These are phyloP conservation scores for Carassius auratus DNA, from an alignment of 2,113 vertebrate species.

Conservation along the genomic window DNA sequence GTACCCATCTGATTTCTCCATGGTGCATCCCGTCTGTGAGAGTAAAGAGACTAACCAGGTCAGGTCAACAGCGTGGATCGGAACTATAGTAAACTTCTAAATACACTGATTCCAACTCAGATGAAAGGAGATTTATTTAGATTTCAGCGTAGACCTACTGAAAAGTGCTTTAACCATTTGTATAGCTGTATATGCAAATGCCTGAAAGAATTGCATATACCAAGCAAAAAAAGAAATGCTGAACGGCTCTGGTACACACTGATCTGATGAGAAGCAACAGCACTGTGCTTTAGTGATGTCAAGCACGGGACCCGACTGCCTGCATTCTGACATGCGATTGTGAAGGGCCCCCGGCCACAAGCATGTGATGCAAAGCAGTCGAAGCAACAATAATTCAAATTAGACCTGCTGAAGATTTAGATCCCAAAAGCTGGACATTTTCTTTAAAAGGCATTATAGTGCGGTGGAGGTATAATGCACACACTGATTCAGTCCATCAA, in stretches of 20 bases:
- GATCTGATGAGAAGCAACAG: slow-evolving; percentile 25
- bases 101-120: background rate
- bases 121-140: background rate
- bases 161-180: background rate
- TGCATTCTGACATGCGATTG: slow-evolving; percentile 62
- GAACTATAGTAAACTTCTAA: background rate
- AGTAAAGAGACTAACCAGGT: slow-evolving; percentile 83
- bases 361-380: slow-evolving; percentile 42
- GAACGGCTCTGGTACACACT: slow-evolving; percentile 8
- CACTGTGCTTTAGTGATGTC: slow-evolving; percentile 66
- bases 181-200: background rate
- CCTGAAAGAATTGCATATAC: background rate
- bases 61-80: slow-evolving; percentile 38
- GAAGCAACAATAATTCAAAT: slow-evolving; percentile 25
- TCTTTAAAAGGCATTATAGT: background rate
- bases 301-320: slow-evolving; percentile 38
- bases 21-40: slow-evolving; percentile 89
- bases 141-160: background rate
- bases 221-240: slow-evolving; percentile 13
- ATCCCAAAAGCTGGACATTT: background rate
- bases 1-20: slow-evolving; percentile 90
- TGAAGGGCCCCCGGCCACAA: slow-evolving; percentile 28
- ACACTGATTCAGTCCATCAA: background rate
- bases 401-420: background rate
- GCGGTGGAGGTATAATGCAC: background rate